Conservation (phyloP, 2,888 invertebrate genomes). For the Melanotus villosus region DNA sequence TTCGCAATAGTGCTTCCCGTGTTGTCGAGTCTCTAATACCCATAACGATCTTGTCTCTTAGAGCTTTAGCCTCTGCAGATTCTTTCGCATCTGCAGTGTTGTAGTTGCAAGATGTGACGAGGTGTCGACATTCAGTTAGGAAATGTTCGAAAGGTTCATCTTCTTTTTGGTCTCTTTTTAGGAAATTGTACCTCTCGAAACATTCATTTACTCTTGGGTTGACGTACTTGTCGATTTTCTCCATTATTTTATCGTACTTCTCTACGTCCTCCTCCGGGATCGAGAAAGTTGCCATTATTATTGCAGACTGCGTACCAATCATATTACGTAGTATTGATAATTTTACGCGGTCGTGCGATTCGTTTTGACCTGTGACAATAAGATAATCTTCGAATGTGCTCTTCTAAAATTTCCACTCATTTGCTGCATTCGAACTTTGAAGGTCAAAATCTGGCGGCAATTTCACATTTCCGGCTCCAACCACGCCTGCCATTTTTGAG, state of each 20-base stretch:
- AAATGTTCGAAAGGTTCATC: slow-evolving; percentile 52
- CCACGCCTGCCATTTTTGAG: no score
- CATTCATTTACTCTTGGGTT: no score
- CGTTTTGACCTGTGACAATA: slow-evolving; percentile 47
- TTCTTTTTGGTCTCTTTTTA: slow-evolving; percentile 14
- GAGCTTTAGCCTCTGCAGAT: slow-evolving; percentile 32
- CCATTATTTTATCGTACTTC: no score
- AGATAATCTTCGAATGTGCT: no score
- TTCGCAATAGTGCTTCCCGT: slow-evolving; percentile 51
- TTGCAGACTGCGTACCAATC: slow-evolving; percentile 46
- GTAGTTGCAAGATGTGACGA: no score
- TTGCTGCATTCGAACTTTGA: slow-evolving; percentile 51
- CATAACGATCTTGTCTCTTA: slow-evolving; percentile 51
- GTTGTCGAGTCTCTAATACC: slow-evolving; percentile 43
- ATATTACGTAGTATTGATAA: no score
- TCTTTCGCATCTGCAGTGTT: no score
- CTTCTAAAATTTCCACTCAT: slow-evolving; percentile 53
- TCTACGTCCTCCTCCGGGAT: no score
- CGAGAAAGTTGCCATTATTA: slow-evolving; percentile 41
- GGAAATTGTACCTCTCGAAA: no score
- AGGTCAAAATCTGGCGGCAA: slow-evolving; percentile 49
- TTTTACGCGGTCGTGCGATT: slow-evolving; percentile 41
- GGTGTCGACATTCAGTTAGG: no score
- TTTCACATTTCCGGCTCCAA: slow-evolving; percentile 9
- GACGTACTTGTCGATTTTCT: no score